phyloP scores from a whole-genome alignment of 2,797 vertebrate species.

The Champsocephalus esox region DNA sequence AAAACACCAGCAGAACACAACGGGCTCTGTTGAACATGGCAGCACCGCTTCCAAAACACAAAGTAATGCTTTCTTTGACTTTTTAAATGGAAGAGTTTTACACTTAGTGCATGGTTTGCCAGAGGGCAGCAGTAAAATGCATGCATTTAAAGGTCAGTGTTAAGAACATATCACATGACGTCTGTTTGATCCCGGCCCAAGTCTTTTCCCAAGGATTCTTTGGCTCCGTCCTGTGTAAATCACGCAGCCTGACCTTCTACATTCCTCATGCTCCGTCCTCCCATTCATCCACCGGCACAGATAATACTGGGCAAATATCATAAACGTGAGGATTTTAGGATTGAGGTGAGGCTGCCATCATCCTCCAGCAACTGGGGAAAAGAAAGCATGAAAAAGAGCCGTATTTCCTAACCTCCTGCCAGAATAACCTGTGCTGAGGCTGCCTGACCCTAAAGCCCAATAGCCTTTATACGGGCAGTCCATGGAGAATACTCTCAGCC shows the following conservation, averaged over 20 bases:
- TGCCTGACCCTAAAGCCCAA: slow-evolving; percentile 48
- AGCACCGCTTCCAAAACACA: not conserved
- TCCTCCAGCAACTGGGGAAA: slow-evolving; percentile 78
- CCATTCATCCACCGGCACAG: slow-evolving; percentile 91
- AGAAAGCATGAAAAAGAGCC: slow-evolving; percentile 66
- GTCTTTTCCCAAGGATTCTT: slow-evolving; percentile 82
- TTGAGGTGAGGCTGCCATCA: slow-evolving; percentile 85
- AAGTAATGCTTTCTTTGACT: not conserved
- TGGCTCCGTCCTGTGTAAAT: slow-evolving; percentile 79
- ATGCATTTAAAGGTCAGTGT: slow-evolving; percentile 77
- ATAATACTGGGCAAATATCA: slow-evolving; percentile 91
- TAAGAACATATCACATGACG: slow-evolving; percentile 76
- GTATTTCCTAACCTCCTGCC: slow-evolving; percentile 41
- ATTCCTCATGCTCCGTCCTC: slow-evolving; percentile 88
- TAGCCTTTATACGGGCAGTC: slow-evolving; percentile 31
- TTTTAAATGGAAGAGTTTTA: slow-evolving; percentile 21
- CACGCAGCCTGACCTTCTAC: slow-evolving; percentile 83
- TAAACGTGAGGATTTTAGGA: slow-evolving; percentile 90
- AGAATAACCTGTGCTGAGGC: slow-evolving; percentile 45
- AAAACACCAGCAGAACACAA: not conserved
- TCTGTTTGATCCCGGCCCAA: slow-evolving; percentile 78
- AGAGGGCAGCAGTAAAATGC: slow-evolving; percentile 39
- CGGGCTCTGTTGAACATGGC: not conserved
- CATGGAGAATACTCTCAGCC: slow-evolving; percentile 21
- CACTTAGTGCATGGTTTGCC: slow-evolving; percentile 43